A percentile compares a stretch with the other conserved stretches of the same genome.
phyloP scores from a whole-genome alignment of 2,888 invertebrate genomes.

The Ectobius pallidus region DNA sequence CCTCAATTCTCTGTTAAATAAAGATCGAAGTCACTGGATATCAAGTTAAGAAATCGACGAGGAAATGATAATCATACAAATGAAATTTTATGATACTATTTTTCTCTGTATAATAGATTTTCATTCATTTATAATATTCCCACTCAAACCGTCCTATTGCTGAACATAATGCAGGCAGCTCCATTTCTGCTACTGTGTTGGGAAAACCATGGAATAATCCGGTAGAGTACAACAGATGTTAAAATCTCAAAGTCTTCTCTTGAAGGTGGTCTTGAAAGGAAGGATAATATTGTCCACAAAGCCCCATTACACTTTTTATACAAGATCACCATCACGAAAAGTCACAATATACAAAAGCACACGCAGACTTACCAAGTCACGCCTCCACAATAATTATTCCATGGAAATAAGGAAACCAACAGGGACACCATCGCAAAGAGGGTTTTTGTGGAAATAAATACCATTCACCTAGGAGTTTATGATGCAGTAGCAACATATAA shows the following conservation, averaged over 20 bases:
- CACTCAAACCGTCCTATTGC: conserved; percentile 41
- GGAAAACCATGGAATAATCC: conserved; percentile 40
- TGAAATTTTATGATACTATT: conserved; percentile 15
- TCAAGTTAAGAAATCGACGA: no score
- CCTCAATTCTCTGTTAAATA: conserved; percentile 12
- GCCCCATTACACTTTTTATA: conserved; percentile 18
- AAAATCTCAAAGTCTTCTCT: conserved; percentile 7
- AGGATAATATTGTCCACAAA: conserved; percentile 36
- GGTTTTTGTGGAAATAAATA: no score
- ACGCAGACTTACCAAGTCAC: no score
- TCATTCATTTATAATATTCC: conserved; percentile 32
- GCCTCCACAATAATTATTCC: conserved; percentile 37
- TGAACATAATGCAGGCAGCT: conserved; percentile 42
- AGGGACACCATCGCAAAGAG: no score
- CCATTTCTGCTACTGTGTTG: conserved; percentile 40
- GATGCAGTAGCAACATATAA: no score
- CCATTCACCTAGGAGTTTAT: no score
- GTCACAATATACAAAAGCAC: not conserved
- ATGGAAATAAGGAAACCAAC: no score
- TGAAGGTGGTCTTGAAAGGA: conserved; percentile 33
- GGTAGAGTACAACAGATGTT: not conserved
- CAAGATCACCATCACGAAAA: conserved; percentile 37
- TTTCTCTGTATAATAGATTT: not conserved
- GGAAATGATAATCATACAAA: not conserved
- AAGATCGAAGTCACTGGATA: conserved; percentile 36